phyloP scores from a whole-genome alignment of 2,888 invertebrate genomes.

The Ophioninae sp. region DNA sequence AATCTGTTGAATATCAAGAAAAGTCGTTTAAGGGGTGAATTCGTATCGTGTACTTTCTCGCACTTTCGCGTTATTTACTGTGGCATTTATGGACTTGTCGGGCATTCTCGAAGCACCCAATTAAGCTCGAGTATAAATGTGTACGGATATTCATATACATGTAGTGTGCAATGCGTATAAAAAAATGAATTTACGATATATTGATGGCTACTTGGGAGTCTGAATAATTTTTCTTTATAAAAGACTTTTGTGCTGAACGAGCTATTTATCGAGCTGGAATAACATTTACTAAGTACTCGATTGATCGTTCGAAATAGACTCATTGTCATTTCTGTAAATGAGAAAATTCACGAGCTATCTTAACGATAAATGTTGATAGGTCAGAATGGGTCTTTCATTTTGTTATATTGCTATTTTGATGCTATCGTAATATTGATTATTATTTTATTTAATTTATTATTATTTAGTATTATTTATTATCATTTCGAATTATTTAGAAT shows the following conservation, averaged over 20 bases:
- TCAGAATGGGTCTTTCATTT: neutral
- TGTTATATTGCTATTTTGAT: neutral
- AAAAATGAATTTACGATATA: constrained; percentile 17
- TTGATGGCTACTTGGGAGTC: constrained; percentile 34
- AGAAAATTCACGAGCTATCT: neutral
- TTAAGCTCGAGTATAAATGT: constrained; percentile 68
- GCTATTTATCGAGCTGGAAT: constrained; percentile 28
- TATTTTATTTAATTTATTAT: too few relatives aligned
- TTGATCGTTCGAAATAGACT: too few relatives aligned
- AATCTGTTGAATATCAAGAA: neutral
- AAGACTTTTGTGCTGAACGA: constrained; percentile 36
- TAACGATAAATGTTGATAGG: neutral
- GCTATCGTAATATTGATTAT: too few relatives aligned
- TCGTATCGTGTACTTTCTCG: neutral
- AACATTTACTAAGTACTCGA: constrained; percentile 17
- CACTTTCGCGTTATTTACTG: constrained; percentile 65
- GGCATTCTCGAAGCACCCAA: constrained; percentile 64
- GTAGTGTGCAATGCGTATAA: neutral
- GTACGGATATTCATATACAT: constrained; percentile 17
- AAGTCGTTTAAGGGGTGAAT: neutral
- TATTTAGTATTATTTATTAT: too few relatives aligned
- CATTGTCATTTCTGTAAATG: neutral
- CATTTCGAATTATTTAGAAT: too few relatives aligned
- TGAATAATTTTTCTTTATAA: constrained; percentile 50
- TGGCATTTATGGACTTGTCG: constrained; percentile 62